Conservation (phyloP, 1,140 invertebrate species). For the Drosophila murphyi region DNA sequence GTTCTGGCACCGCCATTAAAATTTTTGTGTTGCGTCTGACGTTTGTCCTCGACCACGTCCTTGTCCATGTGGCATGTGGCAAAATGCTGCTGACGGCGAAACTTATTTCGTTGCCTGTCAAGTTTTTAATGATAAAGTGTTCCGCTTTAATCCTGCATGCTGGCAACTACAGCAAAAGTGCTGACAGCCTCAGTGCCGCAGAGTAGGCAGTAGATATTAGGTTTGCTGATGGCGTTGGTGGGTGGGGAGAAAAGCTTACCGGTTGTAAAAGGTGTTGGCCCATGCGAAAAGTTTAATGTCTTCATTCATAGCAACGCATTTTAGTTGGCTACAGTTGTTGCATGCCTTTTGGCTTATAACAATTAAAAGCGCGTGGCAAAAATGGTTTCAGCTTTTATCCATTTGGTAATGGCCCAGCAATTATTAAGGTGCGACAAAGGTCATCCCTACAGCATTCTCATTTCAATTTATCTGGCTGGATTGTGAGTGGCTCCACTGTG, state of each 20-base stretch:
- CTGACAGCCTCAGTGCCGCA: slow-evolving; percentile 42
- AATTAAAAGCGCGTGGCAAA: slow-evolving; percentile 44
- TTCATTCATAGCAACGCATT: slow-evolving; percentile 21
- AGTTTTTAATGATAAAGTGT: slow-evolving; percentile 80
- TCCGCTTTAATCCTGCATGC: slow-evolving; percentile 59
- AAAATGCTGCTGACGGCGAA: slow-evolving; percentile 46
- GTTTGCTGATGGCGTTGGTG: too few species aligned
- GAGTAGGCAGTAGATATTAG: slow-evolving; percentile 4
- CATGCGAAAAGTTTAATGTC: slow-evolving; percentile 29
- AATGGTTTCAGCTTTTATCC: slow-evolving; percentile 19
- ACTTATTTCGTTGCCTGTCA: slow-evolving; percentile 72
- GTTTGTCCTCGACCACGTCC: slow-evolving; percentile 12
- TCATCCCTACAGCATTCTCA: neutral
- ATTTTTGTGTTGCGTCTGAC: neutral
- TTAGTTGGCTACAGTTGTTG: slow-evolving; percentile 25
- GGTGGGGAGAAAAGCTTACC: neutral
- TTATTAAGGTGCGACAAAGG: slow-evolving; percentile 6
- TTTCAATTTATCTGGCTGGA: neutral
- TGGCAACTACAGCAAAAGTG: slow-evolving; percentile 54
- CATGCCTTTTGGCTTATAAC: slow-evolving; percentile 34
- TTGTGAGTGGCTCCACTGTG: slow-evolving; percentile 17
- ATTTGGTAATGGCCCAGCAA: slow-evolving; percentile 26
- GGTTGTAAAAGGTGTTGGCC: slow-evolving; percentile 10
- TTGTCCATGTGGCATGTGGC: slow-evolving; percentile 18
- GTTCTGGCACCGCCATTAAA: slow-evolving; percentile 11